Base-by-base conservation (phyloP, 2,888 invertebrate species). In the Galeopsomyia nigrocyanea region DNA sequence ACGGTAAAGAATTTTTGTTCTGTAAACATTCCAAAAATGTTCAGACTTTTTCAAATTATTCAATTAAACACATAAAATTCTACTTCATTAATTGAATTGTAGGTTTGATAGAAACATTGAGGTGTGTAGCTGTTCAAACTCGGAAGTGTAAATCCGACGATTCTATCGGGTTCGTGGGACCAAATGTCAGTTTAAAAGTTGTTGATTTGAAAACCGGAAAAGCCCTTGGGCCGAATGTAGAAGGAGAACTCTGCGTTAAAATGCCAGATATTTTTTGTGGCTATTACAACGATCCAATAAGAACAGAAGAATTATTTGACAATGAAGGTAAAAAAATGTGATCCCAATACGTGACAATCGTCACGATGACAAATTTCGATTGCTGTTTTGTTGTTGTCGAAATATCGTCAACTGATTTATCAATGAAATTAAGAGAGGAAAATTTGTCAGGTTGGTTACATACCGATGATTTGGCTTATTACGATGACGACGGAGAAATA, bases 391-490 rank as follows among this genome's bases (percentile, higher is more conserved):
- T 26, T 39, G 39, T 39, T 39, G 10, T 5, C 39, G 10, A 39
- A 39, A 39, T 39, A 39, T 7, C 13, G 10, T 13, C 10, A 39
- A 39, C 13, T 39, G 2, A 26, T 39, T 39, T 39, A 10, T 39
- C 10, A 39, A 39, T 9, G 7, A 39, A 39, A 39, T 10, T 9
- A 39, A 39, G 7, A 31, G 31, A 31, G 31, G 1, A 39, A 39
- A 39, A 55, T 47, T 47, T 19, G 13, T 3, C n/a, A 81, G 80
- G 80, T 10, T 84, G 80, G 80, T 66, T 80, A 31, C 80, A 80
- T 60, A 81, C 81, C 0, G 83, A 83, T 31, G 83, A 84, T 77
- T 67, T 82, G 13, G 79, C 77, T 46, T 80, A 81, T 68, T 80
- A 78, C 64, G 80, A 84, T 71, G 77, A 79, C 51, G 77, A 82